These are phyloP conservation scores for Plodia interpunctella DNA, from an alignment of 1,140 invertebrate species.

Conservation along the genomic window DNA sequence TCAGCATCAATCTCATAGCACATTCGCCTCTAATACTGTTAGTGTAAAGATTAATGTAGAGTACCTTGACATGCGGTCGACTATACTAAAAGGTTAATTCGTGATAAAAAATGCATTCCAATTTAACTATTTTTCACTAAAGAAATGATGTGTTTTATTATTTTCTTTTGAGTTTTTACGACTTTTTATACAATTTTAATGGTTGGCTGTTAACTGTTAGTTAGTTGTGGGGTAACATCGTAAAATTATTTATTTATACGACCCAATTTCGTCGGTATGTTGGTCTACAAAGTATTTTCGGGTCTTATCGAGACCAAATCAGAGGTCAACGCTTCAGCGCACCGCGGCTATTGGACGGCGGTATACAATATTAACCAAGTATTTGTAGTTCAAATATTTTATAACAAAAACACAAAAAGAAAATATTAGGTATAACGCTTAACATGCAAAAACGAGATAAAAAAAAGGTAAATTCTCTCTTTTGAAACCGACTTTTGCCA, in stretches of 20 bases:
- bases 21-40: no score
- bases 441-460: no score
- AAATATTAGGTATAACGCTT: no score
- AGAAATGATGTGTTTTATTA: conserved; percentile 8
- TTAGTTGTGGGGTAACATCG: conserved; percentile 44
- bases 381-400: neutral
- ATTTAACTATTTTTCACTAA: neutral
- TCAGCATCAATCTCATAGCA: no score
- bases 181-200: conserved; percentile 40
- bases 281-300: conserved; percentile 63
- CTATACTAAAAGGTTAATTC: no score
- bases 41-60: no score
- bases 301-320: conserved; percentile 63
- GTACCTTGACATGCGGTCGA: no score
- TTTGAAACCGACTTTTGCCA: no score
- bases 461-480: no score
- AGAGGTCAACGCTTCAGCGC: conserved; percentile 58
- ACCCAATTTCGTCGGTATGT: conserved; percentile 59
- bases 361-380: conserved; percentile 26
- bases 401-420: no score
- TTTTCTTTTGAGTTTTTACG: conserved; percentile 28
- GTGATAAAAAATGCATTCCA: no score
- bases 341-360: conserved; percentile 38
- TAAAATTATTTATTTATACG: conserved; percentile 68
- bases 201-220: conserved; percentile 39